phyloP scores from a whole-genome alignment of 2,113 vertebrate genomes.

The Eptesicus fuscus region DNA sequence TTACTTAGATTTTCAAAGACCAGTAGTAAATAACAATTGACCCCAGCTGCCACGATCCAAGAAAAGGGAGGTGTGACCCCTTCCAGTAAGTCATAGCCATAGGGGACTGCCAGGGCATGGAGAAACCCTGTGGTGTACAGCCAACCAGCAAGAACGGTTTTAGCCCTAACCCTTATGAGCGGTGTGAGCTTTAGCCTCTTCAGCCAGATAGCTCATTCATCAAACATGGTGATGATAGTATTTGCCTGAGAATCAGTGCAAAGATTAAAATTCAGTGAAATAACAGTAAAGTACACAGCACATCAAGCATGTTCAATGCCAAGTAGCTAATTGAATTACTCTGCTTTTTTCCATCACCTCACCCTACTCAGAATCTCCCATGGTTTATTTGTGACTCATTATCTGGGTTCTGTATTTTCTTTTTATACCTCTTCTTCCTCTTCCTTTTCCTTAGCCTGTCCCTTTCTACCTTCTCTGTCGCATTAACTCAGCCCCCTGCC shows the following conservation, averaged over 20 bases:
- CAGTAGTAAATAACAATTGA: background rate
- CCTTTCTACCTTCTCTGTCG: background rate
- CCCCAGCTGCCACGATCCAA: background rate
- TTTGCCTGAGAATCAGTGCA: background rate
- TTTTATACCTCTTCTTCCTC: background rate
- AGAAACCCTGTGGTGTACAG: background rate
- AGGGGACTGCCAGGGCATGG: background rate
- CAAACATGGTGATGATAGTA: background rate
- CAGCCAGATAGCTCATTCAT: background rate
- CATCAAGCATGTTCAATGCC: background rate
- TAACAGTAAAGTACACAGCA: background rate
- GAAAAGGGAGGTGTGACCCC: background rate
- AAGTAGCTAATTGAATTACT: background rate
- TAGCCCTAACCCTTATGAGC: background rate
- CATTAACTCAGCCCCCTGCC: background rate
- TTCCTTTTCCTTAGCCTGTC: background rate
- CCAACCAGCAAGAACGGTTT: background rate
- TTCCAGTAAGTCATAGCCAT: background rate
- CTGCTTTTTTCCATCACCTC: background rate
- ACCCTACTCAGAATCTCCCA: constrained; percentile 17
- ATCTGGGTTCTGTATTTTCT: background rate
- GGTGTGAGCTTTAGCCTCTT: background rate
- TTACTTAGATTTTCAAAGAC: background rate
- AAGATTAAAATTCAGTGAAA: background rate
- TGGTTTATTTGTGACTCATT: background rate